A percentile compares a stretch with the other conserved stretches of the same genome.
Evolutionary conservation across 2,113 vertebrate species (phyloP).

Genomic region (Lepus americanus): DNA sequence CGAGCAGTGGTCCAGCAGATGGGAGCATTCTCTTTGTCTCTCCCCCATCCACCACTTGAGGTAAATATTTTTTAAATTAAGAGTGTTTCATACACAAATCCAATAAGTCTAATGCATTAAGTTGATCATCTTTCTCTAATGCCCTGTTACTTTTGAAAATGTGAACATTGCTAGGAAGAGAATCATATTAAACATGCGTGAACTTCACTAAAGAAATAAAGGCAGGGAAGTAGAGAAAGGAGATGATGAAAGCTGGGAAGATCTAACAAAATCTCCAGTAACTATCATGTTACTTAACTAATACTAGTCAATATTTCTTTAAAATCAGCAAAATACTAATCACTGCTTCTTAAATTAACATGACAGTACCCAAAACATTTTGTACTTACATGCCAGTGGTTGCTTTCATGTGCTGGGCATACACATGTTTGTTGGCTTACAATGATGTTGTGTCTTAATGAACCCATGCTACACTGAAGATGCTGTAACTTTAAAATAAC

Average conservation of each 20-base stretch:
- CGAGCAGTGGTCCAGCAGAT: too few relatives aligned
- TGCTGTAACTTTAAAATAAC: neutral
- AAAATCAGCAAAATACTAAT: neutral
- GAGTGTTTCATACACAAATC: neutral
- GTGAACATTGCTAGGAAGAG: neutral
- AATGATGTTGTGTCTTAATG: too few relatives aligned
- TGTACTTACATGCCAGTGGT: neutral
- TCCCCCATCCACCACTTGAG: too few relatives aligned
- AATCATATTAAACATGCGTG: rapidly evolving
- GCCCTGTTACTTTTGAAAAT: neutral
- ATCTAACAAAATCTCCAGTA: neutral
- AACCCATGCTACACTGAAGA: too few relatives aligned
- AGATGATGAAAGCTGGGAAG: neutral
- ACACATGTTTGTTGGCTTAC: too few relatives aligned
- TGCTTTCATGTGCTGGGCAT: neutral
- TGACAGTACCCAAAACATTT: rapidly evolving
- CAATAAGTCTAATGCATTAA: neutral
- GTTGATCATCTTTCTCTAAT: neutral
- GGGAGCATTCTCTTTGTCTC: too few relatives aligned
- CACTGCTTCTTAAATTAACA: neutral
- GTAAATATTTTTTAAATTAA: neutral
- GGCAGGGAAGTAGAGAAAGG: neutral
- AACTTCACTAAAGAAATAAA: neutral
- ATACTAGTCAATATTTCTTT: neutral
- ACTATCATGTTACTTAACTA: neutral